Conservation (phyloP, 1,140 invertebrate genomes). For the Belonocnema kinseyi region DNA sequence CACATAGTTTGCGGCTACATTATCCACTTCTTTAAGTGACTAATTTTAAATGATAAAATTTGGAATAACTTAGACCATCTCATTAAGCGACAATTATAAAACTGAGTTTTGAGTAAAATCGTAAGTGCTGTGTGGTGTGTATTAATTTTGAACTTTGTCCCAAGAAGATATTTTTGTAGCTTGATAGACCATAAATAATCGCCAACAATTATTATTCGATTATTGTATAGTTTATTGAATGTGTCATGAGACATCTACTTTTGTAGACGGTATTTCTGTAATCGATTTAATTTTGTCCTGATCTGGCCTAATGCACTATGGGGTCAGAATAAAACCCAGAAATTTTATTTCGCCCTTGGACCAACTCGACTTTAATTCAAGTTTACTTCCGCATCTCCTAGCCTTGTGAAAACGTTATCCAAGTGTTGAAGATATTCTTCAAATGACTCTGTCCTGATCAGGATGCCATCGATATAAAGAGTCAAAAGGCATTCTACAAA, state of each 20-base stretch:
- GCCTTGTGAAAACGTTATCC: background rate
- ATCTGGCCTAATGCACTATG: no score
- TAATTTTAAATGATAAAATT: constrained; percentile 70
- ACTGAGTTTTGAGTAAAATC: constrained; percentile 73
- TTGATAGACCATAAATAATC: constrained; percentile 73
- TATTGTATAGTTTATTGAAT: constrained; percentile 67
- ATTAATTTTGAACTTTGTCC: no score
- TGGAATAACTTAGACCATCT: constrained; percentile 71
- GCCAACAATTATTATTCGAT: constrained; percentile 68
- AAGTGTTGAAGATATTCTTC: constrained; percentile 1
- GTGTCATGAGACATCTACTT: constrained; percentile 65
- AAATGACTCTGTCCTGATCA: background rate
- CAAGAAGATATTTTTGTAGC: no score
- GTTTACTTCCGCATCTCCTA: background rate
- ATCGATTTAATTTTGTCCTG: no score
- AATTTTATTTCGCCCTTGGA: no score
- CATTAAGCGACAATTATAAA: constrained; percentile 65
- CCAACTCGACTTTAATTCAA: background rate
- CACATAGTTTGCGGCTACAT: constrained; percentile 62
- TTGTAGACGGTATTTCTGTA: no score
- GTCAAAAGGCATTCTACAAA: background rate
- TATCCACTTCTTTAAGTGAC: constrained; percentile 65
- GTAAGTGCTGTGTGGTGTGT: constrained; percentile 75
- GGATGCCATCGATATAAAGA: background rate
- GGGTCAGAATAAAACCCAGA: no score